A percentile compares a stretch with the other conserved stretches of the same genome.
Evolutionary conservation across 2,113 vertebrate species (phyloP).

Genomic region (Podarcis raffonei): DNA sequence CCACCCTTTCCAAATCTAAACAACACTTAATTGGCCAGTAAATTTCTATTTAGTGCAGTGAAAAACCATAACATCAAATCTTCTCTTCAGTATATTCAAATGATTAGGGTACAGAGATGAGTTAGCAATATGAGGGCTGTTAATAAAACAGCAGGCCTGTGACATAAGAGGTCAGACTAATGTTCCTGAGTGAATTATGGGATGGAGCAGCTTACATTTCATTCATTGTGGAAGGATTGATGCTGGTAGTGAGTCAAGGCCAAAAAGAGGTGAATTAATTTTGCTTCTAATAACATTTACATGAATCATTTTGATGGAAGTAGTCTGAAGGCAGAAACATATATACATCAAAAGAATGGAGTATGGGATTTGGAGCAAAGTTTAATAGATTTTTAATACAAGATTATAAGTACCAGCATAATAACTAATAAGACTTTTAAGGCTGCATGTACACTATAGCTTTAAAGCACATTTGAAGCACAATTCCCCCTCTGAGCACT

Average conservation of each 20-base stretch:
- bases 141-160: not conserved
- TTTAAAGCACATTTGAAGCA: not conserved
- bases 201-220: not conserved
- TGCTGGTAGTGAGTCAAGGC: not conserved
- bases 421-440: not conserved
- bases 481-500: no score
- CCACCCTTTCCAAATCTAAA: not conserved
- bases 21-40: conserved; percentile 7
- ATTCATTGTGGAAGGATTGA: not conserved
- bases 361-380: not conserved
- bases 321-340: not conserved
- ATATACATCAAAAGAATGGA: not conserved
- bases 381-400: not conserved
- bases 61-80: not conserved
- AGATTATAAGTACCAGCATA: not conserved
- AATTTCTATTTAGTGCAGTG: not conserved
- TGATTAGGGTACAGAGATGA: not conserved
- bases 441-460: not conserved
- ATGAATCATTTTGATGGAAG: not conserved
- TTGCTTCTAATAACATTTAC: not conserved
- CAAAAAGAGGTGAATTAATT: not conserved
- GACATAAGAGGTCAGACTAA: not conserved
- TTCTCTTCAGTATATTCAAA: conserved; percentile 3
- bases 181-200: not conserved
- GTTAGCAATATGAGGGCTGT: not conserved